Evolutionary conservation across 2,113 vertebrate species (phyloP).

Genomic region (Dolichotis patagonum): DNA sequence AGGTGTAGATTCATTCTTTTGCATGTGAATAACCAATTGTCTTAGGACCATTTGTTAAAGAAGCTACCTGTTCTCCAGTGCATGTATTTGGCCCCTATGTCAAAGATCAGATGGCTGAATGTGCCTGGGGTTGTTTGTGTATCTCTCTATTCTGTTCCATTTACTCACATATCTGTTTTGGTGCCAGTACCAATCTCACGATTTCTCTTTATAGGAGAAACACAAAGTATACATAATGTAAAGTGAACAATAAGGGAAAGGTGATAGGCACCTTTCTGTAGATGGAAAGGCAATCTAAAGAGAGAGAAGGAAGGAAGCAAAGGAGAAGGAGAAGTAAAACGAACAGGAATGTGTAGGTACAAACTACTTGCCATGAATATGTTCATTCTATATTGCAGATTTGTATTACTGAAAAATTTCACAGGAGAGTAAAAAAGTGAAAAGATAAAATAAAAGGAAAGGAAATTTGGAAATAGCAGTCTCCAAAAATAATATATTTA

Average conservation of each 20-base stretch:
- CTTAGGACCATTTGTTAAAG: neutral
- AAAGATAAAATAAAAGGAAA: neutral
- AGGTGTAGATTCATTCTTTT: neutral
- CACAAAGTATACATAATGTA: neutral
- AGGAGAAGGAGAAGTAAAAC: neutral
- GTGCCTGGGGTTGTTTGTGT: neutral
- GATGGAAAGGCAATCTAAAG: neutral
- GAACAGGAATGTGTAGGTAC: neutral
- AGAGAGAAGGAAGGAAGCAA: neutral
- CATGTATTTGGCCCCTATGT: too few species aligned
- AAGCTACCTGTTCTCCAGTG: too few species aligned
- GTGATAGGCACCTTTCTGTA: neutral
- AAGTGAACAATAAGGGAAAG: neutral
- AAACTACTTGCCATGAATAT: neutral
- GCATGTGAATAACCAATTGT: neutral
- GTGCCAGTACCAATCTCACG: neutral
- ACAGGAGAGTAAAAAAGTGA: neutral
- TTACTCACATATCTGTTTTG: neutral
- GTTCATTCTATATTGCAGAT: neutral
- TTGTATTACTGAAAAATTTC: neutral
- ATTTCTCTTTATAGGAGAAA: neutral
- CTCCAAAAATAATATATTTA: constrained; percentile 43
- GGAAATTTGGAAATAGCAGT: constrained; percentile 46
- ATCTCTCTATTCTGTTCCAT: neutral
- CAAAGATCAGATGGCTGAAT: neutral